Conservation (phyloP, 2,113 vertebrate species). For the Tapirus terrestris region DNA sequence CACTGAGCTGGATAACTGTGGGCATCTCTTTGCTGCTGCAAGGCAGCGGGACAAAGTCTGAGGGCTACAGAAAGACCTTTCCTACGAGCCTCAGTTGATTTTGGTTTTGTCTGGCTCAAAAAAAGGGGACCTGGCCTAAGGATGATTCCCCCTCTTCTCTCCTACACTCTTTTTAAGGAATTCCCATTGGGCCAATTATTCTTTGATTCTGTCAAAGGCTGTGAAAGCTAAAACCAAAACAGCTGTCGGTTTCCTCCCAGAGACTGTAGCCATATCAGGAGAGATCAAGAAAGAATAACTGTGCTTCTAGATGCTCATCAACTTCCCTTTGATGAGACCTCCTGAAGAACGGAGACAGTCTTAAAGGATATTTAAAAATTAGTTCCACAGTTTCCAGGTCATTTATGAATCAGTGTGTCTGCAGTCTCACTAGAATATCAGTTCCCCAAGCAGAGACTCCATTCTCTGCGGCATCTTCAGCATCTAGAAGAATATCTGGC, state of each 20-base stretch:
- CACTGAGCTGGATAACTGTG: not conserved
- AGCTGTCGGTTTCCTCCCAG: not conserved
- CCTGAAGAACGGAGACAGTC: not conserved
- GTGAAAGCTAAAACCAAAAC: conserved; percentile 13
- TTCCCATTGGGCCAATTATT: not conserved
- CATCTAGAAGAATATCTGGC: not conserved
- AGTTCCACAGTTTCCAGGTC: not conserved
- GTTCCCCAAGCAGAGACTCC: not conserved
- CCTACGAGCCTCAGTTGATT: not conserved
- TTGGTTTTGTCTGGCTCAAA: not conserved
- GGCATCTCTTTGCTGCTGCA: not conserved
- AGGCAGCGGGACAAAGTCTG: no score
- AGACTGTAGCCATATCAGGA: not conserved
- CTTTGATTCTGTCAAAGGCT: not conserved
- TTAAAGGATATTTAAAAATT: not conserved
- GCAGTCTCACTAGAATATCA: not conserved
- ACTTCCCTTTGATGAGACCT: not conserved
- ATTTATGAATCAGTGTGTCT: accelerated
- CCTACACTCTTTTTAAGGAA: not conserved
- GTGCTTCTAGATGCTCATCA: not conserved
- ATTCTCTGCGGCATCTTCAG: not conserved
- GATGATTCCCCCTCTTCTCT: not conserved
- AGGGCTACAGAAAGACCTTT: not conserved
- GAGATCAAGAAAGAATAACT: not conserved
- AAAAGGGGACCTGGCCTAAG: not conserved